These are phyloP conservation scores for Drosophila santomea DNA, from an alignment of 1,140 invertebrate genomes.

Conservation along the genomic window DNA sequence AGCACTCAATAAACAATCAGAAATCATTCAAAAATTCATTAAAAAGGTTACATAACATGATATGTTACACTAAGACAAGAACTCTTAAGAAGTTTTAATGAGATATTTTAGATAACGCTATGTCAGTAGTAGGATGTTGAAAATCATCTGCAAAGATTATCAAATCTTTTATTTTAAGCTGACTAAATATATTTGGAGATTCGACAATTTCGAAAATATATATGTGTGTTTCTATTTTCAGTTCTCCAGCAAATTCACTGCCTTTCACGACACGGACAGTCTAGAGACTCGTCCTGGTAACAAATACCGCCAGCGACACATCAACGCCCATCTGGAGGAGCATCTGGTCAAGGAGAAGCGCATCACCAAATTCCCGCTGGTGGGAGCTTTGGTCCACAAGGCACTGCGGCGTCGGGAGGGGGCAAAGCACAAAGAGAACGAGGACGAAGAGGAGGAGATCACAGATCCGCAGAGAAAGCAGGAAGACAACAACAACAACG, in stretches of 20 bases:
- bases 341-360: slow-evolving; percentile 57
- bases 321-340: slow-evolving; percentile 32
- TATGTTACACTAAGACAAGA: too few species aligned
- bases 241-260: slow-evolving; percentile 53
- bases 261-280: slow-evolving; percentile 39
- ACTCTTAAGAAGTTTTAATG: too few species aligned
- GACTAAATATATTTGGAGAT: too few species aligned
- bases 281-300: slow-evolving; percentile 50
- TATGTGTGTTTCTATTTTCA: slow-evolving; percentile 8
- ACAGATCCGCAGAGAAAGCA: not conserved
- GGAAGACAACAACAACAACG: slow-evolving; percentile 24
- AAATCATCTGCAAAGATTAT: too few species aligned
- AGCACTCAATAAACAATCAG: not conserved
- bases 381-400: slow-evolving; percentile 65
- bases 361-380: slow-evolving; percentile 60
- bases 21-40: not conserved
- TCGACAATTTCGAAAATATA: not conserved
- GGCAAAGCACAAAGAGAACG: slow-evolving; percentile 2
- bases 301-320: slow-evolving; percentile 33
- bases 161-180: too few species aligned
- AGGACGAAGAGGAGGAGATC: not conserved
- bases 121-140: too few species aligned
- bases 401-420: slow-evolving; percentile 40
- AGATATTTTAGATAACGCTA: too few species aligned
- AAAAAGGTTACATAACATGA: not conserved